These are phyloP conservation scores for Pangasius djambal DNA, from an alignment of 2,797 vertebrate species.

Conservation along the genomic window DNA sequence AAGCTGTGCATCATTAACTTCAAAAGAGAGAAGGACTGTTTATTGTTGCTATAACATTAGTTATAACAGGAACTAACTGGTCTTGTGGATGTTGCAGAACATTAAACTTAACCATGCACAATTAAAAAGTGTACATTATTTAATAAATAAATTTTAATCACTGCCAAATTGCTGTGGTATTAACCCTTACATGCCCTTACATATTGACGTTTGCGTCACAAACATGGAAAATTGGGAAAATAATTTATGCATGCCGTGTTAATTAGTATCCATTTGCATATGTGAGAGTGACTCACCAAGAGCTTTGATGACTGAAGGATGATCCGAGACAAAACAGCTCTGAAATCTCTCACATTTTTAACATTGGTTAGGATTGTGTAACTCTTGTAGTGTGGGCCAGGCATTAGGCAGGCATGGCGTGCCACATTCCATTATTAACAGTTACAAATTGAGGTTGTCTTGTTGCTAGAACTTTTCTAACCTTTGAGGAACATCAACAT, in stretches of 20 bases:
- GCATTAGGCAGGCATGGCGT: not conserved
- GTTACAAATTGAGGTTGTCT: not conserved
- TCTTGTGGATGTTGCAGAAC: not conserved
- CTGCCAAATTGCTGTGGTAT: not conserved
- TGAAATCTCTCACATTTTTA: not conserved
- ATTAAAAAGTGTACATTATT: not conserved
- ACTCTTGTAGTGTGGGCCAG: not conserved
- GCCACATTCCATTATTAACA: not conserved
- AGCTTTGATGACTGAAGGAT: not conserved
- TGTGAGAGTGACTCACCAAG: not conserved
- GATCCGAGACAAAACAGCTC: not conserved
- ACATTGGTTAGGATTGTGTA: not conserved
- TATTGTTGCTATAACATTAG: not conserved
- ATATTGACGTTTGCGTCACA: not conserved
- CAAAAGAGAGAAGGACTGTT: not conserved
- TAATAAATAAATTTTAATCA: not conserved
- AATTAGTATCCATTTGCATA: not conserved
- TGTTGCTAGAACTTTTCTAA: conserved; percentile 7
- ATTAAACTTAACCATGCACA: not conserved
- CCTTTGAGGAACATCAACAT: conserved; percentile 6
- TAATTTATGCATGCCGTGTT: not conserved
- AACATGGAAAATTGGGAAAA: not conserved
- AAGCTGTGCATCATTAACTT: not conserved
- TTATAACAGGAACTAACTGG: not conserved
- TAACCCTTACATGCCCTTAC: too few species aligned